Evolutionary conservation across 2,113 vertebrate genomes (phyloP), one percentile per base, ranked within the genome.

Genomic region (Rhinopomastus cyanomelas): DNA sequence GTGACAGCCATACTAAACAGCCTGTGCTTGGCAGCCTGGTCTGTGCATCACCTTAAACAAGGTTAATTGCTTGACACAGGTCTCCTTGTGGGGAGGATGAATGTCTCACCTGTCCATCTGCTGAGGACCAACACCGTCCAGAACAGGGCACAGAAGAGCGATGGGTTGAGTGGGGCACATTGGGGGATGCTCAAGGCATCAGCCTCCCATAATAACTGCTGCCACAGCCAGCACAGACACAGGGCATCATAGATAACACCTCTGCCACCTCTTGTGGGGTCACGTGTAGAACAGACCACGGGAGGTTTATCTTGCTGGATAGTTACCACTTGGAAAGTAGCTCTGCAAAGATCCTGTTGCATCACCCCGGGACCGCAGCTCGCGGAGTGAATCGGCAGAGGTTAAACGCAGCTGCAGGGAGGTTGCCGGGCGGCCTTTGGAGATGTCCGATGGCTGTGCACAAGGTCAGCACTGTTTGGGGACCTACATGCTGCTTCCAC

Each of bases 341-440:
- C 23, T 36, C 36, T 2, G 0, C 64, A 66, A 32, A 18, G 46
- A 69, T 15, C 9, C 23, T 32, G 18, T 4, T 27, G 62, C 2
- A 0, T 30, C 51, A 27, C 18, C 16, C 46, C 0, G 0, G 37
- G 56, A 4, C 11, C 26, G 46, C 26, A 8, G 32, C 51, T 73
- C 0, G 0, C 42, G 80, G 44, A 8, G 15, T 0, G 1, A 59
- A 55, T 8, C 1, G 11, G 21, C 68, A 2, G 5, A 51, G 81
- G 15, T 39, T 39, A 53, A 30, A 7, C 1, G 3, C 34, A 19
- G 72, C 61, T 9, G 32, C 49, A 9, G 53, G n/a, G 66, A 60
- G 22, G 7, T 42, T 65, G n/a, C 75, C 13, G 9, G 5, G 67
- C 1, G 10, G 51, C 23, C n/a, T 65, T 59, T 39, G 66, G 78